A percentile compares a stretch with the other conserved stretches of the same genome.
Conservation (phyloP, 2,797 vertebrate species). For the Trachurus trachurus region DNA sequence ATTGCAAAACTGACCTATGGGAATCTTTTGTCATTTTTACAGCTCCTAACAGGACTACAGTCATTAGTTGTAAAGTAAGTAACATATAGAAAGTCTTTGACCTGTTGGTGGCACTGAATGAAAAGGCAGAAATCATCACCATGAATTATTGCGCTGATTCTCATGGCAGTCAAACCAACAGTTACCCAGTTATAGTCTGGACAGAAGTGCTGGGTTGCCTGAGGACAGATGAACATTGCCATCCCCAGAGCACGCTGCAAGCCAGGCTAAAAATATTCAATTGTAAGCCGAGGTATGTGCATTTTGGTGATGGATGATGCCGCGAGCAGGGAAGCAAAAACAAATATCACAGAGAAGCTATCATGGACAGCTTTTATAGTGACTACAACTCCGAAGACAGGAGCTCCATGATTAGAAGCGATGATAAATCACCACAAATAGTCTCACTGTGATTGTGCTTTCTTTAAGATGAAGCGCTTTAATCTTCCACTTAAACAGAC, state of each 20-base stretch:
- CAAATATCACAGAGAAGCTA: conserved; percentile 61
- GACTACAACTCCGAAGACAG: conserved; percentile 39
- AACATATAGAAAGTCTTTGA: not conserved
- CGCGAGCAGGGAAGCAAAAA: conserved; percentile 55
- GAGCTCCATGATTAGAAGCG: conserved; percentile 53
- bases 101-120: not conserved
- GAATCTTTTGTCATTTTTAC: not conserved
- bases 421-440: conserved; percentile 73
- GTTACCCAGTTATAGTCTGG: not conserved
- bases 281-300: conserved; percentile 33
- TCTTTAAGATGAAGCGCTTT: conserved; percentile 75
- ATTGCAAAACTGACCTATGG: not conserved
- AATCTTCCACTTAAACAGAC: conserved; percentile 76
- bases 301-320: conserved; percentile 58
- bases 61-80: not conserved
- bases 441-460: conserved; percentile 59
- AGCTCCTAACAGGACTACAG: not conserved
- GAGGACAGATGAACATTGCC: conserved; percentile 11
- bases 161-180: not conserved
- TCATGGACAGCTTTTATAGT: conserved; percentile 42
- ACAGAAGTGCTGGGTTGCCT: conserved; percentile 4
- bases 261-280: conserved; percentile 44
- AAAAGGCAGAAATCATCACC: conserved; percentile 1
- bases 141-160: not conserved
- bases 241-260: not conserved